Evolutionary conservation across 1,140 invertebrate genomes (phyloP).

Genomic region (Trichonephila inaurata): DNA sequence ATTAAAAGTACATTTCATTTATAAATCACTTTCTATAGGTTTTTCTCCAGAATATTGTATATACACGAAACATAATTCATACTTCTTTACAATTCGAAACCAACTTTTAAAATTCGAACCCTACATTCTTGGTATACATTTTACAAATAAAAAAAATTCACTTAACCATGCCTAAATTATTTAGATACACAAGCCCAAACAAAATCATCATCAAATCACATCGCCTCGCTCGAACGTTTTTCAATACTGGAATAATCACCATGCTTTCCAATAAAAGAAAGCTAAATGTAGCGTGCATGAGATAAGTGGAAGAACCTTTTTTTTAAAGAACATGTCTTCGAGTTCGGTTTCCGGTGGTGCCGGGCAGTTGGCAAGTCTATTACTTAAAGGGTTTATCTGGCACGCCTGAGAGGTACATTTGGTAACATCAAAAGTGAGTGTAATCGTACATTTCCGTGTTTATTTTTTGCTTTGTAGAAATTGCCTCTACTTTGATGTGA

Average conservation of each 20-base stretch:
- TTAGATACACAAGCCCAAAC: background rate
- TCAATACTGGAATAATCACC: background rate
- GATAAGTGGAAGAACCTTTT: background rate
- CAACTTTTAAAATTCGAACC: background rate
- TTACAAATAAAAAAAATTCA: background rate
- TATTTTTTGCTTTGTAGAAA: background rate
- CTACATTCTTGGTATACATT: background rate
- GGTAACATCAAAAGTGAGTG: background rate
- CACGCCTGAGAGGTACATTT: background rate
- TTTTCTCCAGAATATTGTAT: background rate
- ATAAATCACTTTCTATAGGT: background rate
- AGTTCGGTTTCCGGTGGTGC: background rate
- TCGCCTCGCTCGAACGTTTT: background rate
- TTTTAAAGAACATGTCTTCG: background rate
- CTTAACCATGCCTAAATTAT: background rate
- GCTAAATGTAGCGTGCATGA: background rate
- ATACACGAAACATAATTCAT: background rate
- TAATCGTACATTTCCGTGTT: constrained; percentile 4
- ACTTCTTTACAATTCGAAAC: background rate
- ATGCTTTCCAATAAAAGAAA: background rate
- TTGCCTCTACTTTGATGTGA: background rate
- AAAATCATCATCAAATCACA: background rate
- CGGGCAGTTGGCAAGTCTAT: background rate
- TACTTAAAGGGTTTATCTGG: background rate
- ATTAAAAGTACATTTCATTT: too few species aligned